Conservation (phyloP, 2,888 invertebrate species). For the Morinoia aosen region DNA sequence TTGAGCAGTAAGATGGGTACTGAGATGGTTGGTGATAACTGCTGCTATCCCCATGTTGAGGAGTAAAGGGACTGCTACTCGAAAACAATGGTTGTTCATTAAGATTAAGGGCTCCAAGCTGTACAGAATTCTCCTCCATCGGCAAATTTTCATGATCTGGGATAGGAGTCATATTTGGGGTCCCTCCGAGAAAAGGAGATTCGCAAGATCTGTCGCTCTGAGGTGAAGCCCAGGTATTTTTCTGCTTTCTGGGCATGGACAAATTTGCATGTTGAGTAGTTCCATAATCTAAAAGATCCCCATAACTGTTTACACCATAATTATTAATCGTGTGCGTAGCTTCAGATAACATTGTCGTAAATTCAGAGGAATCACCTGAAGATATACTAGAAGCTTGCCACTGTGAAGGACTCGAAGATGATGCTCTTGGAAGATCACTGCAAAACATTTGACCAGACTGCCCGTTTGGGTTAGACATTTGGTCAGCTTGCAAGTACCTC, state of each 20-base stretch:
- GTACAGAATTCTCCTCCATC: conserved; percentile 15
- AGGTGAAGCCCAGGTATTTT: conserved; percentile 31
- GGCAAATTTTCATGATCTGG: conserved; percentile 7
- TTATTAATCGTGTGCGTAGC: conserved; percentile 26
- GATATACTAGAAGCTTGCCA: background rate
- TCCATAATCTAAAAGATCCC: background rate
- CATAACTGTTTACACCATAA: conserved; percentile 40
- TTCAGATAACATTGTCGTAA: background rate
- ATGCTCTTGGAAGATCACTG: background rate
- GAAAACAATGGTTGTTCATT: background rate
- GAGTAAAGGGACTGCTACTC: background rate
- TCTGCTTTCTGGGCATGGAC: background rate
- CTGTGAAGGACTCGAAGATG: conserved; percentile 27
- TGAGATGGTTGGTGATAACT: background rate
- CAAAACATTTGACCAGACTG: background rate
- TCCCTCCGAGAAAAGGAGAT: conserved; percentile 16
- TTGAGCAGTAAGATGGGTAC: background rate
- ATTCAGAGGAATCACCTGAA: background rate
- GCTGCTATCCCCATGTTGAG: background rate
- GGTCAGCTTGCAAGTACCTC: conserved; percentile 7
- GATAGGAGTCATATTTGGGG: conserved; percentile 45
- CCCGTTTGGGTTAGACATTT: background rate
- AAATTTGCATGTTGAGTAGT: background rate
- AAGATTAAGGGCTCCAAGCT: background rate
- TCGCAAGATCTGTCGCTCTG: background rate